Evolutionary conservation across 2,888 invertebrate genomes (phyloP).

Genomic region (Pegoplata infirma): DNA sequence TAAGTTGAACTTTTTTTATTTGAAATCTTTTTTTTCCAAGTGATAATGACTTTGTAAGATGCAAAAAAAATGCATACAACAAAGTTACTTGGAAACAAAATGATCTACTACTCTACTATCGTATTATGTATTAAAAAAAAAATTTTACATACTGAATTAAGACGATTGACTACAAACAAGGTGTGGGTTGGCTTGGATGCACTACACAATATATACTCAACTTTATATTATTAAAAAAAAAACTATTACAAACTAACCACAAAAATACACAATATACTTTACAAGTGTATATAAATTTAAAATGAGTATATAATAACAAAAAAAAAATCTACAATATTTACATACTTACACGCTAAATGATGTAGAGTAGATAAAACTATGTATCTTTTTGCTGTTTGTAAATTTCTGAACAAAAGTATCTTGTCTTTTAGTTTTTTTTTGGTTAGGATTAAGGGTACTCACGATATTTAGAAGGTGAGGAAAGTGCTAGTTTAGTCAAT

Average conservation of each 20-base stretch:
- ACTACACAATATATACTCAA: conserved; percentile 17
- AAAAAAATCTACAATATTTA: conserved; percentile 1
- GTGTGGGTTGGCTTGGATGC: conserved; percentile 64
- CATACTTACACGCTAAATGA: neutral
- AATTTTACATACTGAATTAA: conserved; percentile 7
- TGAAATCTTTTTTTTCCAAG: neutral
- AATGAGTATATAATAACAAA: neutral
- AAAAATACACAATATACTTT: conserved; percentile 45
- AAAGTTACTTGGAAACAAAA: conserved; percentile 3
- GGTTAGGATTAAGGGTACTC: no score
- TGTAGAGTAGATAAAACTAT: conserved; percentile 1
- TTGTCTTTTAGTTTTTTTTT: neutral
- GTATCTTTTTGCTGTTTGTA: conserved; percentile 1
- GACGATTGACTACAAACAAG: conserved; percentile 48
- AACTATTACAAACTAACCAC: conserved; percentile 56
- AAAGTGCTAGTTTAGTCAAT: no score
- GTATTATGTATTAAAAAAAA: conserved; percentile 4
- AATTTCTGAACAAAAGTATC: neutral
- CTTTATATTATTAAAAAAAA: conserved; percentile 38
- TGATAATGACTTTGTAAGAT: conserved; percentile 63
- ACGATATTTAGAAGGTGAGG: no score
- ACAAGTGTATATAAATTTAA: conserved; percentile 25
- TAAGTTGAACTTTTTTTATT: neutral
- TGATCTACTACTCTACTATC: conserved; percentile 32
- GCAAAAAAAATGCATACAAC: conserved; percentile 27